These are phyloP conservation scores for Mellivora capensis DNA, from an alignment of 2,113 vertebrate species.

Conservation along the genomic window DNA sequence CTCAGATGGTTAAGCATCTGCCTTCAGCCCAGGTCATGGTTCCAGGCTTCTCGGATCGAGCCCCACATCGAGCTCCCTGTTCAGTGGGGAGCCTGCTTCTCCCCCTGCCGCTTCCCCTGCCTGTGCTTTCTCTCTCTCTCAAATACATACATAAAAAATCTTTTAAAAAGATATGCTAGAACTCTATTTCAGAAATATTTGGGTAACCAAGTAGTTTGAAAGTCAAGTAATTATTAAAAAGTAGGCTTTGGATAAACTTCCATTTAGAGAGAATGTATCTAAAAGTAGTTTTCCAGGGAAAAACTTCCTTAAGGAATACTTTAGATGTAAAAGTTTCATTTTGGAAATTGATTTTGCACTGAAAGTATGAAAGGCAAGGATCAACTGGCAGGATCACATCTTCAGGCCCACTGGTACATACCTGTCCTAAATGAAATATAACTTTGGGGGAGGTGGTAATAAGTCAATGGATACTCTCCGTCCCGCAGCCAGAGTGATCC, in stretches of 20 bases:
- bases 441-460: neutral
- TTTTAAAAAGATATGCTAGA: neutral
- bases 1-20: too few relatives aligned
- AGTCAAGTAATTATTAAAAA: constrained; percentile 1
- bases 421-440: neutral
- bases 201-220: neutral
- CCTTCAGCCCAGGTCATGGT: too few relatives aligned
- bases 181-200: constrained; percentile 17
- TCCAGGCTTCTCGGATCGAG: too few relatives aligned
- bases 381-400: neutral
- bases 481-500: neutral
- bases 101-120: too few relatives aligned
- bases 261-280: neutral
- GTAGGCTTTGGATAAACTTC: neutral
- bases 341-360: neutral
- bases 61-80: too few relatives aligned
- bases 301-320: neutral
- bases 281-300: constrained; percentile 17
- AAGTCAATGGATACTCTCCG: neutral
- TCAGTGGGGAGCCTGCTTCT: too few relatives aligned
- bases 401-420: neutral
- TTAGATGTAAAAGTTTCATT: constrained; percentile 4
- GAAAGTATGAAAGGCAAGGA: neutral
- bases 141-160: too few relatives aligned
- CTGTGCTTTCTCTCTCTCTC: too few relatives aligned